Conservation (phyloP, 2,797 vertebrate genomes). For the Acanthornis magna region DNA sequence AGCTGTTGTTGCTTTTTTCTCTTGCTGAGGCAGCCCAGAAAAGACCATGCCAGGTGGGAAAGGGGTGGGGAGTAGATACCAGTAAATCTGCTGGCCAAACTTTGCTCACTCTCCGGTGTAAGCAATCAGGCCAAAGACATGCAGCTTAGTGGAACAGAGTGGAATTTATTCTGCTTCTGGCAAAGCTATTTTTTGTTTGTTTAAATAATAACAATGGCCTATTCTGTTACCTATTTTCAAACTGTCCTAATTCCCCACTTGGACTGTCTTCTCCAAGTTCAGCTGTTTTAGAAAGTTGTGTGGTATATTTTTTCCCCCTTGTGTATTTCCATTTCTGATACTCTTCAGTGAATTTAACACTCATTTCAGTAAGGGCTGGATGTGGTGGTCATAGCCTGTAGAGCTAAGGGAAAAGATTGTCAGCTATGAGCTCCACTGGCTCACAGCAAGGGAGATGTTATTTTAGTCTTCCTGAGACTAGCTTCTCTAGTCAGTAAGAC, state of each 20-base stretch:
- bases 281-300: background rate
- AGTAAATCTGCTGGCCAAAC: background rate
- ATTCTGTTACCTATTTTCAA: background rate
- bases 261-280: background rate
- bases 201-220: background rate
- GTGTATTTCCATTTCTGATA: constrained; percentile 20
- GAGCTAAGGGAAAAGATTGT: constrained; percentile 53
- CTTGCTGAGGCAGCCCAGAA: background rate
- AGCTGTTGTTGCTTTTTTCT: background rate
- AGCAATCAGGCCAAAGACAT: background rate
- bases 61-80: background rate
- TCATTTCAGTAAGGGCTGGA: constrained; percentile 19
- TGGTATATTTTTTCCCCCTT: background rate
- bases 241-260: background rate
- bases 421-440: constrained; percentile 48
- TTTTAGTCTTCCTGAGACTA: constrained; percentile 46
- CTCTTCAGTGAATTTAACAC: background rate
- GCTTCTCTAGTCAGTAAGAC: constrained; percentile 51
- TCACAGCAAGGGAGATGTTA: constrained; percentile 4
- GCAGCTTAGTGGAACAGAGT: background rate
- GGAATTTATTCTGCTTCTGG: background rate
- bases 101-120: background rate
- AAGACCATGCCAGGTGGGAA: background rate
- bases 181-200: background rate
- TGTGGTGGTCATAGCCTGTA: constrained; percentile 22